These are phyloP conservation scores for Rhineura floridana DNA, from an alignment of 2,113 vertebrate species.

Conservation along the genomic window DNA sequence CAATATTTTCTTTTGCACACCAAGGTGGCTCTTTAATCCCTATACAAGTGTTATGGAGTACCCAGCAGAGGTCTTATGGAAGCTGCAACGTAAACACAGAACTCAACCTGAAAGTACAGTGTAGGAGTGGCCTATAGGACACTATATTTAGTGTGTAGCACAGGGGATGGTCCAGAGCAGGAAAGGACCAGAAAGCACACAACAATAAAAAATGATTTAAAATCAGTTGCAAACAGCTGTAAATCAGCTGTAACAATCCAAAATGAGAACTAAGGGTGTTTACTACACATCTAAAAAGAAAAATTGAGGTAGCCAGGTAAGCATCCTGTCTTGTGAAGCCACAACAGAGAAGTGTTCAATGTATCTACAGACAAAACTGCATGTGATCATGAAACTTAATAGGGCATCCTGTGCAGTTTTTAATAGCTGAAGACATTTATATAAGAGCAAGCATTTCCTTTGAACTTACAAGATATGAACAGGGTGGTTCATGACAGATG, in stretches of 20 bases:
- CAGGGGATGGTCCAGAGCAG: not conserved
- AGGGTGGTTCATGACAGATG: no score
- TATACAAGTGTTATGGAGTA: not conserved
- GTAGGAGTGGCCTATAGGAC: not conserved
- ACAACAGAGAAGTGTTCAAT: not conserved
- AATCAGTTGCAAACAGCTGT: not conserved
- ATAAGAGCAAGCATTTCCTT: not conserved
- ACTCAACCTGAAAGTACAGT: not conserved
- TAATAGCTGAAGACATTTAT: not conserved
- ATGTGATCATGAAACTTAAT: not conserved
- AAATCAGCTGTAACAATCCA: not conserved
- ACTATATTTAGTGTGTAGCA: not conserved
- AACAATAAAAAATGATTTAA: not conserved
- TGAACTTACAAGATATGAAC: no score
- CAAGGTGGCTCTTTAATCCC: not conserved
- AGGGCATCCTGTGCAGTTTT: not conserved
- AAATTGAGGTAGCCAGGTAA: no score
- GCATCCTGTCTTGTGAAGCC: not conserved
- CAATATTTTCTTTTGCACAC: no score
- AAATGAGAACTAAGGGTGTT: not conserved
- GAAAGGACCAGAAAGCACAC: not conserved
- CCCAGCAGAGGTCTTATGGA: not conserved
- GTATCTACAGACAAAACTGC: not conserved
- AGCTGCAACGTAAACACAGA: not conserved
- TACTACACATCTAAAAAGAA: not conserved